Conservation (phyloP, 2,888 invertebrate genomes). For the Drosophila neotestacea region DNA sequence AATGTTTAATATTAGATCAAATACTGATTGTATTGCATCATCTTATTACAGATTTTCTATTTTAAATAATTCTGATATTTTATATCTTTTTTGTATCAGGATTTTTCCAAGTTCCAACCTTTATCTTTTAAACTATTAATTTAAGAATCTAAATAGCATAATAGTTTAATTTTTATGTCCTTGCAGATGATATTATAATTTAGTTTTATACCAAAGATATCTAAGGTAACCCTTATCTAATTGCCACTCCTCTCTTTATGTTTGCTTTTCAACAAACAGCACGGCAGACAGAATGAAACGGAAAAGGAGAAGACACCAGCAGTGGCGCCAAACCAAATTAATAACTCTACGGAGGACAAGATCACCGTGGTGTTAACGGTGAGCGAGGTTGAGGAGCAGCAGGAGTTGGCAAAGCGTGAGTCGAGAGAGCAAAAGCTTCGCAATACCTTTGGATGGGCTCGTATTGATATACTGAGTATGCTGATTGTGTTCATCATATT, state of each 20-base stretch:
- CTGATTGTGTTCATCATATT: conserved; percentile 93
- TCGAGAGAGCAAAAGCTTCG: conserved; percentile 88
- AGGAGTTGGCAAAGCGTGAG: conserved; percentile 66
- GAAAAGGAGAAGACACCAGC: not conserved
- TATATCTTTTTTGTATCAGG: too few relatives aligned
- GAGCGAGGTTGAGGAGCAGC: conserved; percentile 65
- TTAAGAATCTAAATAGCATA: not conserved
- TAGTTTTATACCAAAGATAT: not conserved
- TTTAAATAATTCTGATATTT: too few relatives aligned
- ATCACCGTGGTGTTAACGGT: conserved; percentile 56
- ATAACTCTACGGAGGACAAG: conserved; percentile 45
- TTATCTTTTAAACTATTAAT: not conserved
- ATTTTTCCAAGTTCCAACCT: too few relatives aligned
- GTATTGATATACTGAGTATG: conserved; percentile 94
- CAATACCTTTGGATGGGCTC: conserved; percentile 97
- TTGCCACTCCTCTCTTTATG: not conserved
- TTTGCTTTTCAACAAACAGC: conserved; percentile 41
- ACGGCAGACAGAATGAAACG: conserved; percentile 76
- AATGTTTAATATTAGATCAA: too few relatives aligned
- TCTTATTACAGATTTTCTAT: too few relatives aligned
- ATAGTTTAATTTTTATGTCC: too few relatives aligned
- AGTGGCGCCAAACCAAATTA: conserved; percentile 1
- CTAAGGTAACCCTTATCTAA: not conserved
- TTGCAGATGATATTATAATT: too few relatives aligned
- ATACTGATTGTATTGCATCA: too few relatives aligned